Base-by-base conservation (phyloP, 2,888 invertebrate species). In the Frankliniella fusca region DNA sequence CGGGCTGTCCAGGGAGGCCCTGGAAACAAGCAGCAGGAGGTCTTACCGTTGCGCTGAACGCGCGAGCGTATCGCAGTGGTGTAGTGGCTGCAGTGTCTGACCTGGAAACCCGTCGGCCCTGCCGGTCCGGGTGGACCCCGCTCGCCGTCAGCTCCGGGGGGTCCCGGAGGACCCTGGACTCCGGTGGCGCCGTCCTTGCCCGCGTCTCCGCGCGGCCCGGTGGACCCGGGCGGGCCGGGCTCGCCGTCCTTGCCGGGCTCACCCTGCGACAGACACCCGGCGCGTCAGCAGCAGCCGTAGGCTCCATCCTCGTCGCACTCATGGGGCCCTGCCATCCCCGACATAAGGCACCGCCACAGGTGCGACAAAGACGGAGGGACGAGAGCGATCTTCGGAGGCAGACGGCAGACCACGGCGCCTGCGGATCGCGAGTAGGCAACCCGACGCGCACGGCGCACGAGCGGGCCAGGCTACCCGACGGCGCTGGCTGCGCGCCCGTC, bases 181-280 rank as follows among this genome's bases (percentile, higher is more conserved):
- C 97, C 96, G 28, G 93, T 91, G 83, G 91, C 90, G 20, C 96
- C 95, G 86, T 94, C 93, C 87, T 94, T 93, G 7, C 95, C 95
- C 65, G 93, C 90, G 86, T 94, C 94, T 65, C 95, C 96, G 87
- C 94, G 91, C 10, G 94, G 94, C 15, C 97, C 97, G 61, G 91
- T 89, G 0, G 92, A 90, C 18, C 96, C 96, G n/a, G 91, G 90
- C 76, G 90, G 91, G 12, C 96, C 96, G 27, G 92, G 89, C 84
- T 94, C 94, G 38, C 95, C 95, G 86, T 95, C 94, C 89, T 93
- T 94, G 48, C 95, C 95, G 70, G 93, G 87, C 86, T 94, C 94
- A 38, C 95, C 95, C 94, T 93, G 84, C 80, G 81, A 82, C 28
- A 48, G 27, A 80, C 38, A 38, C 38, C 38, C 38, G 38, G 38